Percentiles rank a stretch among this genome's conserved stretches.
These are phyloP conservation scores for Corvus moneduloides DNA, from an alignment of 2,113 vertebrate genomes.

Conservation along the genomic window DNA sequence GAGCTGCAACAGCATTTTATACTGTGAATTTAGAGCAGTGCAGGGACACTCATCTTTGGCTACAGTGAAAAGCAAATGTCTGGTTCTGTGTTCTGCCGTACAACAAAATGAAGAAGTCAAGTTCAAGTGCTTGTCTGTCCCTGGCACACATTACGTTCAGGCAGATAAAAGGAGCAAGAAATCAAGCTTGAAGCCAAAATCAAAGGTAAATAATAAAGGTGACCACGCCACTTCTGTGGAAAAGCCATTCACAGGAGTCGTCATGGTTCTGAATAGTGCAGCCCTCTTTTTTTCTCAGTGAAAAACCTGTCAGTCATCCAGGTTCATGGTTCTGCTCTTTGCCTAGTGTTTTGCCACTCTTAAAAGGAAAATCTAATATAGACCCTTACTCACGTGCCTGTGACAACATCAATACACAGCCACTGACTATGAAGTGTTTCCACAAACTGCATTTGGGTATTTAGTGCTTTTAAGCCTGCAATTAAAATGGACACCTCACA, in stretches of 20 bases:
- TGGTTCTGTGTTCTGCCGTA: not conserved
- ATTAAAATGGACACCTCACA: not conserved
- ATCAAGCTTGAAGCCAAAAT: not conserved
- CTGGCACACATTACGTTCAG: not conserved
- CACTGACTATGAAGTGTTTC: not conserved
- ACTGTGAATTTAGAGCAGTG: not conserved
- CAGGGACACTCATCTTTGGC: not conserved
- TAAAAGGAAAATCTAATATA: not conserved
- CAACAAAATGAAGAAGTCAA: not conserved
- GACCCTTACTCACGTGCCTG: not conserved
- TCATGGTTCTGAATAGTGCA: not conserved
- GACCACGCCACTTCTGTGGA: not conserved
- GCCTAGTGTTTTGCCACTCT: not conserved
- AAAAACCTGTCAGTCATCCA: not conserved
- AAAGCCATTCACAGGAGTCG: not conserved
- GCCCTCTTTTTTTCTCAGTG: not conserved
- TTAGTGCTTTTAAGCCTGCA: not conserved
- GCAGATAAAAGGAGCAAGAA: constrained; percentile 9
- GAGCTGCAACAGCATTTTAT: not conserved
- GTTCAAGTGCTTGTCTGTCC: not conserved
- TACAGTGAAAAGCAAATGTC: not conserved
- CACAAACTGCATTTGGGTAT: not conserved
- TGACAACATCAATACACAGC: not conserved
- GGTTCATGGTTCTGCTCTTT: not conserved
- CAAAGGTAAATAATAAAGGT: constrained; percentile 19